Base-by-base conservation (phyloP, 2,888 invertebrate genomes). In the Tetragnatha montana region DNA sequence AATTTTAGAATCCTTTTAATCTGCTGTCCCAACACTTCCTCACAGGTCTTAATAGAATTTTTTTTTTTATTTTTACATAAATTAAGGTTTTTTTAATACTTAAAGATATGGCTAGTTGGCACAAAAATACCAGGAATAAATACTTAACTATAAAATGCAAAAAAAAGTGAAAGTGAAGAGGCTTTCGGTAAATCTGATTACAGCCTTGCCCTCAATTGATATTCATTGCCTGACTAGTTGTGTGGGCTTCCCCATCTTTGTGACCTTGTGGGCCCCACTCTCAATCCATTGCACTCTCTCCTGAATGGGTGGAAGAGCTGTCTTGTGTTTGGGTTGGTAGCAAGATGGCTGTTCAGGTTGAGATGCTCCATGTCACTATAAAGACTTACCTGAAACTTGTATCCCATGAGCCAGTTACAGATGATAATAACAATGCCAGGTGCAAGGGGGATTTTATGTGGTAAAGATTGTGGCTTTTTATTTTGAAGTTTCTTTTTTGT, bases 231-330 rank as follows among this genome's bases (percentile, higher is more conserved):
- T 75, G 19, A 81, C 21, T 49, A 14, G 71, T 60, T 82, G 79
- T 89, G 86, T 78, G 86, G 86, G 81, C 81, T 60, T n/a, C 35
- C 19, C 86, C 71, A 50, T 49, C 47, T 50, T 7, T 51, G 14
- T 80, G 80, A 86, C 86, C 86, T 86, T 86, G 85, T 49, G 73
- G 73, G 47, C 89, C 89, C 89, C 86, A 89, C 89, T 82, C 89
- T 86, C 49, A 49, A 75, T 89, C 81, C 85, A 85, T 85, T 89
- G 84, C 86, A 86, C 89, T 86, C 73, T 76, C 47, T 50, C 70
- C 50, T 60, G n/a, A 35, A 75, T 35, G 60, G 83, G 79, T 35
- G 68, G 74, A 17, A 21, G 71, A 78, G 12, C 73, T 84, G 35
- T 14, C 47, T 47, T 6, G 17, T 69, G 35, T 35, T 35, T 35